A percentile compares a stretch with the other conserved stretches of the same genome.
Conservation (phyloP, 2,797 vertebrate species). For the Helicolenus hilgendorfi region DNA sequence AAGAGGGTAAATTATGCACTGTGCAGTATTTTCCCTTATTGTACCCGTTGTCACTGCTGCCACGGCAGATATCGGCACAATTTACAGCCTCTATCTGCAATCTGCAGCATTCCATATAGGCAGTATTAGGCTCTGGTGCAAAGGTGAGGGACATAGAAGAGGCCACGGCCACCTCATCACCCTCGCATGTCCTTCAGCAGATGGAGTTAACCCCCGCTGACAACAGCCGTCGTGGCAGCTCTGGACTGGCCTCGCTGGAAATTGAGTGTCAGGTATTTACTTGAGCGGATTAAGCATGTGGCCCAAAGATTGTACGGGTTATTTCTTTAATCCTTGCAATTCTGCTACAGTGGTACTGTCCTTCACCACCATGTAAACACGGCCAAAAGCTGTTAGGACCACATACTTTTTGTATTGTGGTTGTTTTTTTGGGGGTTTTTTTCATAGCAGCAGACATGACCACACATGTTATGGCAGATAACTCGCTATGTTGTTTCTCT, state of each 20-base stretch:
- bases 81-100: slow-evolving; percentile 38
- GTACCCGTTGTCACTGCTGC: not conserved
- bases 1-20: slow-evolving; percentile 5
- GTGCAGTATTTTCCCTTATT: not conserved
- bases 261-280: slow-evolving; percentile 83
- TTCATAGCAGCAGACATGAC: not conserved
- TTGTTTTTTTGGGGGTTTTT: not conserved
- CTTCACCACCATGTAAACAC: slow-evolving; percentile 55
- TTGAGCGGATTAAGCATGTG: slow-evolving; percentile 80
- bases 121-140: not conserved
- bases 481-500: not conserved
- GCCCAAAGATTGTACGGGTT: slow-evolving; percentile 53
- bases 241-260: slow-evolving; percentile 61
- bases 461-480: not conserved
- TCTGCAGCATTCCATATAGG: not conserved
- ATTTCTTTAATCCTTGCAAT: slow-evolving; percentile 76
- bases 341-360: slow-evolving; percentile 41
- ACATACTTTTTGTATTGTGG: not conserved
- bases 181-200: slow-evolving; percentile 73
- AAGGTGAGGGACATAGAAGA: slow-evolving; percentile 53
- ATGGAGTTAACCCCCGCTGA: slow-evolving; percentile 76
- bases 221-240: slow-evolving; percentile 60
- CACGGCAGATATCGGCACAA: not conserved
- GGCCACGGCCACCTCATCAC: slow-evolving; percentile 45
- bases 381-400: slow-evolving; percentile 6